These are phyloP conservation scores for Zoanthus solanderi DNA, from an alignment of 92 coral and sea anemone genomes.

Conservation along the genomic window DNA sequence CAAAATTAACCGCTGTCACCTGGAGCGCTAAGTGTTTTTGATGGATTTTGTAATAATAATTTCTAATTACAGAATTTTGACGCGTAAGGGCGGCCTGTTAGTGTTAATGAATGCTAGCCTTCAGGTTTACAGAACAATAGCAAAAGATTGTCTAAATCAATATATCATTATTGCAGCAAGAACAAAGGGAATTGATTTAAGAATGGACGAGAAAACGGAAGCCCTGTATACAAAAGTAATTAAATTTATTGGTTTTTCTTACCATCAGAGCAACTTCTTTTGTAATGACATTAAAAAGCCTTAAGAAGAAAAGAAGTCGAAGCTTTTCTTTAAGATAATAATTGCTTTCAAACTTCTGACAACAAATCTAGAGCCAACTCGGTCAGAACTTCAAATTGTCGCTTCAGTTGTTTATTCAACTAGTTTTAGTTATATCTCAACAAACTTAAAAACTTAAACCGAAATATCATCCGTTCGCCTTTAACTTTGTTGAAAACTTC, in stretches of 20 bases:
- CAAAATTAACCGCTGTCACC: conserved; percentile 10
- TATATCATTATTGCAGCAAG: conserved; percentile 38
- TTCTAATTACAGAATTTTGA: conserved; percentile 17
- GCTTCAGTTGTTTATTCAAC: background rate
- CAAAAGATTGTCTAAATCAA: conserved; percentile 36
- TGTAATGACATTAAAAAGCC: conserved; percentile 26
- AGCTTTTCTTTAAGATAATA: background rate
- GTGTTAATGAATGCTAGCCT: conserved; percentile 38
- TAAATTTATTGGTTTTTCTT: conserved; percentile 33
- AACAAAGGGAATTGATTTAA: conserved; percentile 15
- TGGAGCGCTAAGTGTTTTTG: conserved; percentile 34
- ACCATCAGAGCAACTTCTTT: background rate
- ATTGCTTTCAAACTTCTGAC: background rate
- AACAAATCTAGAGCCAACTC: background rate
- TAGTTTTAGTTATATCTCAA: background rate
- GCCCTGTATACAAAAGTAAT: conserved; percentile 34
- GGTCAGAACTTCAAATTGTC: background rate
- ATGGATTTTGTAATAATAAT: conserved; percentile 1
- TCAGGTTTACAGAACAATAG: conserved; percentile 7
- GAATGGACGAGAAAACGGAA: conserved; percentile 14
- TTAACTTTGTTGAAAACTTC: background rate
- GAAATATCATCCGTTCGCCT: background rate
- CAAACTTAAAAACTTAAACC: background rate
- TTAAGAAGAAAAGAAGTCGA: background rate
- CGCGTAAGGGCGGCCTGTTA: conserved; percentile 15